Base-by-base conservation (phyloP, 2,888 invertebrate species). In the Dasypogon diadema region DNA sequence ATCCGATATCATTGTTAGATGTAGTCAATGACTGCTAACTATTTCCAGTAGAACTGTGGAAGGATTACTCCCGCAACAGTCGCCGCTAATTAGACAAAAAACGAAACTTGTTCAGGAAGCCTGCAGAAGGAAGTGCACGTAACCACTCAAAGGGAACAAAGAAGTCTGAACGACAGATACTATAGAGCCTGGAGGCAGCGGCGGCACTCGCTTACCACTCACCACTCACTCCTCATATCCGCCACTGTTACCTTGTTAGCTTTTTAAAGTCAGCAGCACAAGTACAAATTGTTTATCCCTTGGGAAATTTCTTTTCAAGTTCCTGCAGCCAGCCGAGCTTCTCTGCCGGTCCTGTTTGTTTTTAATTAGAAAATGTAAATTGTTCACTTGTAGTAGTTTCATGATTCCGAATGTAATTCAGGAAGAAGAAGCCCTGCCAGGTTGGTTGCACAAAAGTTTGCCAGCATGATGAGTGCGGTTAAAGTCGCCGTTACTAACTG, bases 361-460 rank as follows among this genome's bases (percentile, higher is more conserved):
- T 76, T 76, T 76, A 76, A 76, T 76, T 76, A 76, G 76, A 76
- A 76, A 76, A 76, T 76, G 76, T 76, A 76, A 76, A 76, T 73
- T 58, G 73, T 76, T 73, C 54, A 22, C 12, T 16, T 74, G 75
- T 75, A 51, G 51, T 51, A 51, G 51, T 51, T 51, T 51, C 18
- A 8, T 16, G 51, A 10, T 10, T 51, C 6, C 18, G 10, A 51
- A 51, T 51, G 18, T 16, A 51, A 51, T 2, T 21, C 21, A 51
- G n/a, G 14, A 46, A 14, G 12, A 46, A 51, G 10, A 48, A n/a
- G 48, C 12, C 12, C 48, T 14, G 48, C 5, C 12, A 48, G 48
- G 48, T 16, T 48, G 48, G 48, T 16, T 48, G 48, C 48, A 48
- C 12, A 6, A 48, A 48, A 48, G 48, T 48, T 48, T 48, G 12